These are phyloP conservation scores for Neosilurus hyrtlii DNA, from an alignment of 2,797 vertebrate genomes.

Conservation along the genomic window DNA sequence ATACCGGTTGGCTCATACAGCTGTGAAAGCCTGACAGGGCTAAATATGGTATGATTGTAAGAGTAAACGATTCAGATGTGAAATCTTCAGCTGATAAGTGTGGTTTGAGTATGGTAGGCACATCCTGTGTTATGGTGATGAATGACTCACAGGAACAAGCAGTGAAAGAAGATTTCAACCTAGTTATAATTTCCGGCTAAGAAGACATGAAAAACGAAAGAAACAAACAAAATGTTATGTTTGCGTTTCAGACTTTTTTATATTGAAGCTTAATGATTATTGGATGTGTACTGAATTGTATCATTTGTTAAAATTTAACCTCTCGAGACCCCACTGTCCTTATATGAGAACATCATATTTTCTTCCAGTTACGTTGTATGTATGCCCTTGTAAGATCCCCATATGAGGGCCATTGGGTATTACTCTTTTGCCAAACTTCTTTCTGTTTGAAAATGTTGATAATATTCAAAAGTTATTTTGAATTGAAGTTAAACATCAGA, in stretches of 20 bases:
- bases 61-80: slow-evolving; percentile 31
- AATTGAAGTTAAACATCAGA: no score
- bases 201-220: background rate
- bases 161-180: background rate
- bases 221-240: background rate
- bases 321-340: no score
- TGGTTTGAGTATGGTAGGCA: slow-evolving; percentile 41
- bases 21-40: slow-evolving; percentile 25
- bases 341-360: no score
- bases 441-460: no score
- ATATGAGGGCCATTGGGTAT: no score
- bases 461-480: no score
- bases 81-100: slow-evolving; percentile 41
- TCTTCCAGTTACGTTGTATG: no score
- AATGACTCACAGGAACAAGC: background rate
- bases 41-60: slow-evolving; percentile 46
- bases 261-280: no score
- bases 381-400: no score
- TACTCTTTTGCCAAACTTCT: no score
- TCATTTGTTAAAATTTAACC: no score
- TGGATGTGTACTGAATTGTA: no score
- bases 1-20: slow-evolving; percentile 5
- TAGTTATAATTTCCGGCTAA: background rate
- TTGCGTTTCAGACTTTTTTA: background rate
- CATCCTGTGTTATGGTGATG: slow-evolving; percentile 30